Evolutionary conservation across 2,888 invertebrate species (phyloP), one percentile per base, ranked within the genome.

Genomic region (Ellobium chinense): DNA sequence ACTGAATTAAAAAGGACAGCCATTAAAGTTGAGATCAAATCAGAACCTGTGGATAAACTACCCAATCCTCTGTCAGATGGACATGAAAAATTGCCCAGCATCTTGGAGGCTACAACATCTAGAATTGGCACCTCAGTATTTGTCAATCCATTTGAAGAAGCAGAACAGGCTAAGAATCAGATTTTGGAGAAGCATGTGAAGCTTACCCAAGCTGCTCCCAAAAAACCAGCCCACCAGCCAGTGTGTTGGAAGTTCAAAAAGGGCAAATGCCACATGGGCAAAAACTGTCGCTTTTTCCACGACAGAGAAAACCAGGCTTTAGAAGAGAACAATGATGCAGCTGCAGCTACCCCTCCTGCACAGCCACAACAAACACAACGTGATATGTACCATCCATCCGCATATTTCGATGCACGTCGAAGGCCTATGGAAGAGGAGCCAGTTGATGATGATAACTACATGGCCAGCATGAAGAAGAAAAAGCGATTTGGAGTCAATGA

Each of bases 211-310:
- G 86, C 87, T 37, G 80, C 84, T 12, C 78, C 83, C 0, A 95
- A 95, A n/a, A 95, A 95, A 88, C 95, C 97, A 0, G 96, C 96
- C 89, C 96, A 96, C 92, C 82, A 80, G 29, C 90, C 89, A 70
- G 96, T 98, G 83, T 98, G 98, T 93, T 98, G 97, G 97, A 98
- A 97, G 93, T 97, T 97, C 92, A 94, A 97, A 56, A 97, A 92
- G 97, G 98, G 80, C 0, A 95, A 96, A 39, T 98, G 98, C 92
- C 95, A 97, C 73, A 97, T 97, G 93, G 98, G 98, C 0, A 97
- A 97, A 90, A 97, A 96, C 89, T 98, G 98, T 92, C 96, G 96
- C 87, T 98, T 96, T 93, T 97, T 83, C 65, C 97, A 97, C 92
- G 97, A 97, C 82, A 58, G 63, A 73, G 82, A 79, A 63, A 83